Evolutionary conservation across 1,140 invertebrate genomes (phyloP).

Genomic region (Samia ricini): DNA sequence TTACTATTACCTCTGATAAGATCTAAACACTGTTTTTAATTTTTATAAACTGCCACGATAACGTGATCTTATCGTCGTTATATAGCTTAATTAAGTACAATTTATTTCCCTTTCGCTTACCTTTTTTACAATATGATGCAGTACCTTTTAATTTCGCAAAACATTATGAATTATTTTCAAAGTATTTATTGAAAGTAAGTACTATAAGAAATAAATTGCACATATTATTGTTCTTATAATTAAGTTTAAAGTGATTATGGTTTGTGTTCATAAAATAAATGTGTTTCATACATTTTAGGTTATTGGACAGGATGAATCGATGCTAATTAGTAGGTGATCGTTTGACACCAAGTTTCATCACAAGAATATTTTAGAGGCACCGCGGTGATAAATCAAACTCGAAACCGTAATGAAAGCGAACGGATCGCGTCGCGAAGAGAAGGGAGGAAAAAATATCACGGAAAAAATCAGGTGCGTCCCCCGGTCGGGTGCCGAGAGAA

Average conservation of each 20-base stretch:
- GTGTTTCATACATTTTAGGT: not conserved
- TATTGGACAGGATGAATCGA: constrained; percentile 50
- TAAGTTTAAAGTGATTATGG: not conserved
- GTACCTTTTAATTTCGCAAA: not conserved
- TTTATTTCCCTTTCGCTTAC: not conserved
- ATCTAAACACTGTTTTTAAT: not conserved
- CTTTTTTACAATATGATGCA: not conserved
- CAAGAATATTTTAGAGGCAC: constrained; percentile 74
- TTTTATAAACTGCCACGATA: constrained; percentile 1
- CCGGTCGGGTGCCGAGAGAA: constrained; percentile 70
- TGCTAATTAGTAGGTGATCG: constrained; percentile 71
- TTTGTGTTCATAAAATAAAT: not conserved
- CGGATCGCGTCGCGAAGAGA: constrained; percentile 75
- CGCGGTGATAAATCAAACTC: constrained; percentile 77
- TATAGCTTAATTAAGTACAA: not conserved
- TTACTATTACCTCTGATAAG: not conserved
- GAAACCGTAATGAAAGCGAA: constrained; percentile 78
- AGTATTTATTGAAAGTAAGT: not conserved
- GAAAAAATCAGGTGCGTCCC: constrained; percentile 77
- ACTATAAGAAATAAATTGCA: not conserved
- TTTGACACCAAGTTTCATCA: constrained; percentile 70
- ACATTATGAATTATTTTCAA: not conserved
- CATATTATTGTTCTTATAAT: not conserved
- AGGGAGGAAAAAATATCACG: constrained; percentile 77
- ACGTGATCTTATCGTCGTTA: not conserved